Evolutionary conservation across 2,888 invertebrate genomes (phyloP).

Genomic region (Zhengitettix transpicula): DNA sequence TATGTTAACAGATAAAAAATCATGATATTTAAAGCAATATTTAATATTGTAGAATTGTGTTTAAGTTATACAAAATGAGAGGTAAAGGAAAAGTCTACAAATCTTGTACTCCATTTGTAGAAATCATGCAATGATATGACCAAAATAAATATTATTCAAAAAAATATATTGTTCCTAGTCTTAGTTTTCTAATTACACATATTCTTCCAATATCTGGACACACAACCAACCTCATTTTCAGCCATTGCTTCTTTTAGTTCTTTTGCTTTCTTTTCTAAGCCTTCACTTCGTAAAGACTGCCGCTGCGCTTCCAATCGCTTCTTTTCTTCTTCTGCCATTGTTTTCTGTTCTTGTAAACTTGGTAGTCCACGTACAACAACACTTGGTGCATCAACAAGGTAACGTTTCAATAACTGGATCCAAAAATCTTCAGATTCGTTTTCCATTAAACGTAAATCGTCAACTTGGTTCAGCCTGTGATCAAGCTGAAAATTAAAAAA

Average conservation of each 20-base stretch:
- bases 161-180: too few relatives aligned
- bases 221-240: conserved; percentile 46
- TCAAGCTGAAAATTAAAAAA: conserved; percentile 4
- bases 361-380: conserved; percentile 45
- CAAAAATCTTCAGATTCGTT: conserved; percentile 49
- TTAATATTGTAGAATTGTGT: too few relatives aligned
- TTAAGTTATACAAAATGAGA: too few relatives aligned
- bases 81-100: too few relatives aligned
- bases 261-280: conserved; percentile 44
- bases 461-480: conserved; percentile 23
- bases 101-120: too few relatives aligned
- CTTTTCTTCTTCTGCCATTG: conserved; percentile 56
- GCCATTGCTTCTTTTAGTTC: conserved; percentile 49
- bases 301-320: conserved; percentile 49
- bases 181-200: too few relatives aligned
- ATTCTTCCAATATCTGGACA: too few relatives aligned
- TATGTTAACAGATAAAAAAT: too few relatives aligned
- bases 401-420: conserved; percentile 48
- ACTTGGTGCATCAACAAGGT: conserved; percentile 44
- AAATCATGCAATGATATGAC: too few relatives aligned
- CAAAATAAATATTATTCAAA: too few relatives aligned
- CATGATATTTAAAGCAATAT: too few relatives aligned
- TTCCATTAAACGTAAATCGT: conserved; percentile 40
- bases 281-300: conserved; percentile 43
- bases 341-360: conserved; percentile 41